Evolutionary conservation across 2,888 invertebrate genomes (phyloP).

Genomic region (Drosophila maculinotata): DNA sequence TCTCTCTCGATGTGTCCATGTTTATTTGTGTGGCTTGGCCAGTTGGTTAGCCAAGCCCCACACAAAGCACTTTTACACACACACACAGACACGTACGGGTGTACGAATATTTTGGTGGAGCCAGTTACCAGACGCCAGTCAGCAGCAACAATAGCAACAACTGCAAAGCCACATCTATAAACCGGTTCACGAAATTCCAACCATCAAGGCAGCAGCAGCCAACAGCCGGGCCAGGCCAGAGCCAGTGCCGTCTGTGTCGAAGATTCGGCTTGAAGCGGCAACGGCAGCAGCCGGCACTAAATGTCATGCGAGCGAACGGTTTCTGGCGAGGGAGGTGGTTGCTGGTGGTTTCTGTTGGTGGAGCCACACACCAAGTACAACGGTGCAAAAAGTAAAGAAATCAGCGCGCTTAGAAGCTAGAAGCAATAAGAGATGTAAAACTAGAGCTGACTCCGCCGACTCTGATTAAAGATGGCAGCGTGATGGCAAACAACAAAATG

Average conservation of each 20-base stretch:
- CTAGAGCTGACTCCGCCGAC: conserved; percentile 25
- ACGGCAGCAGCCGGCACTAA: conserved; percentile 70
- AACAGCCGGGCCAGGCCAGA: conserved; percentile 39
- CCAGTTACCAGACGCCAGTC: conserved; percentile 75
- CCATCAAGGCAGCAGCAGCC: conserved; percentile 57
- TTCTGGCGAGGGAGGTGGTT: conserved; percentile 21
- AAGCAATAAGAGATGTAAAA: conserved; percentile 35
- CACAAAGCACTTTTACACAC: conserved; percentile 55
- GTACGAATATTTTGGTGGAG: conserved; percentile 63
- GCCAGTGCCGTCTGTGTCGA: conserved; percentile 43
- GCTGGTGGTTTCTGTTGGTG: conserved; percentile 9
- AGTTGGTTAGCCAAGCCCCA: conserved; percentile 77
- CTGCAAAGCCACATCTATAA: conserved; percentile 73
- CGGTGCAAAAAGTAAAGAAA: conserved; percentile 45
- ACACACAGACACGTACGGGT: conserved; percentile 22
- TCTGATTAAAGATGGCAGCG: conserved; percentile 33
- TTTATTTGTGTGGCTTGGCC: conserved; percentile 65
- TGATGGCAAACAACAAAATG: conserved; percentile 5
- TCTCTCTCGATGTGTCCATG: conserved; percentile 41
- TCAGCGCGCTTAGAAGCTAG: conserved; percentile 53
- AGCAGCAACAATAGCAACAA: conserved; percentile 59
- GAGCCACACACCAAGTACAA: conserved; percentile 30
- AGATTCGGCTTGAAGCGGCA: conserved; percentile 51
- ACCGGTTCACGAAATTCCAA: conserved; percentile 78
- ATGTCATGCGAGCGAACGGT: conserved; percentile 71